Evolutionary conservation across 2,888 invertebrate genomes (phyloP).

Genomic region (Drosophila paramelanica): DNA sequence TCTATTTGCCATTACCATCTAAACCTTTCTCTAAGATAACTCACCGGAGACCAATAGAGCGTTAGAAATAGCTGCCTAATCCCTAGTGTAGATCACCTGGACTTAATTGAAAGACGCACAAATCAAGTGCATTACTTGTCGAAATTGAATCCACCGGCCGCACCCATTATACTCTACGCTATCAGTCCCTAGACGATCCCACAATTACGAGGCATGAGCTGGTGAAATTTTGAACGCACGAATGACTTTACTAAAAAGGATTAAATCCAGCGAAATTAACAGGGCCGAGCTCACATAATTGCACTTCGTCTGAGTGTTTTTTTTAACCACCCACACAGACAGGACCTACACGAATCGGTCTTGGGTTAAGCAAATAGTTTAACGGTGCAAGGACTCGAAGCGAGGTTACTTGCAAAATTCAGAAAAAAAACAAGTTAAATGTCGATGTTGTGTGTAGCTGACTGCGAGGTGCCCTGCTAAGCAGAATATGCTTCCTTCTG

Average conservation of each 20-base stretch:
- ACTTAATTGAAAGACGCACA: constrained; percentile 7
- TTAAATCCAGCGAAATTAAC: constrained; percentile 65
- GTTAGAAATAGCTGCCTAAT: constrained; percentile 46
- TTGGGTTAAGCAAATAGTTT: constrained; percentile 61
- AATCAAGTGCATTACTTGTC: constrained; percentile 71
- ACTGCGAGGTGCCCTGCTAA: too few species aligned
- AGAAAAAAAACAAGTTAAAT: constrained; percentile 6
- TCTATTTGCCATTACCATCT: not conserved
- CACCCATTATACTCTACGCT: constrained; percentile 22
- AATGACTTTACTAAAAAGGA: constrained; percentile 70
- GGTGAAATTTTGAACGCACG: constrained; percentile 52
- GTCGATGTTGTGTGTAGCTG: too few species aligned
- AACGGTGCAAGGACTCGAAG: constrained; percentile 24
- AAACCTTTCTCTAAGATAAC: constrained; percentile 9
- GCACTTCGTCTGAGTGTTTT: constrained; percentile 57
- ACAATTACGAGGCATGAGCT: constrained; percentile 57
- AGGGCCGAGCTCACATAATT: constrained; percentile 55
- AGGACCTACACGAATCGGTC: constrained; percentile 11
- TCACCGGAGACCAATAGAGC: constrained; percentile 49
- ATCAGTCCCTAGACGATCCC: constrained; percentile 17
- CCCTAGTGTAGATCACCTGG: constrained; percentile 41
- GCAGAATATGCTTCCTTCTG: too few species aligned
- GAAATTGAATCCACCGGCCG: constrained; percentile 62
- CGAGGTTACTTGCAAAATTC: constrained; percentile 65
- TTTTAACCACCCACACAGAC: constrained; percentile 72